Evolutionary conservation across 2,797 vertebrate species (phyloP).

Genomic region (Megalops cyprinoides): DNA sequence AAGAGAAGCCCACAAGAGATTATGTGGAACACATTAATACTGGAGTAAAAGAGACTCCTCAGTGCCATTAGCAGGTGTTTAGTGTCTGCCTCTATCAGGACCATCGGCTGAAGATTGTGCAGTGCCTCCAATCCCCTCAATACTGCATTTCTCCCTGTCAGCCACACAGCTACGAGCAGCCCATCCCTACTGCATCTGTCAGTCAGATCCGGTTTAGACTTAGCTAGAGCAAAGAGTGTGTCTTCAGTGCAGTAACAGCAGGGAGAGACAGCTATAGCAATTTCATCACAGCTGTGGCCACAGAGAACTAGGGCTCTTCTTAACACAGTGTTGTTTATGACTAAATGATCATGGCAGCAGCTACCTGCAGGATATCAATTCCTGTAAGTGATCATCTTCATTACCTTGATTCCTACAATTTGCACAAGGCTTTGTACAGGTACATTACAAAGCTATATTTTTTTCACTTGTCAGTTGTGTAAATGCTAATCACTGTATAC

Average conservation of each 20-base stretch:
- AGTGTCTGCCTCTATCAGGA: not conserved
- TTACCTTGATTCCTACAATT: not conserved
- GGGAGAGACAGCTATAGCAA: not conserved
- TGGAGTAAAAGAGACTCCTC: not conserved
- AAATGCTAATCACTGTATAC: not conserved
- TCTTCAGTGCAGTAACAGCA: not conserved
- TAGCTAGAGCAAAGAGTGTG: not conserved
- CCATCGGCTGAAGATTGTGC: not conserved
- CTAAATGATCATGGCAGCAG: no score
- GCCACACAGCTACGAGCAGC: not conserved
- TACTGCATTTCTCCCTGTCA: not conserved
- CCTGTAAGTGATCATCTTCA: no score
- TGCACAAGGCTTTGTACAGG: no score
- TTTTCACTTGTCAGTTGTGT: no score
- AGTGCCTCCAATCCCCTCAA: not conserved
- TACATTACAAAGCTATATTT: no score
- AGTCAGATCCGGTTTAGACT: not conserved
- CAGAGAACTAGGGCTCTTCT: not conserved
- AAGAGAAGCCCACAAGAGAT: not conserved
- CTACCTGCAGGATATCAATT: no score
- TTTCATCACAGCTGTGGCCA: not conserved
- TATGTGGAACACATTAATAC: not conserved
- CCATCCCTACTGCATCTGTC: not conserved
- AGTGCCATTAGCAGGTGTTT: slow-evolving; percentile 18
- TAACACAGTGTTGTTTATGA: not conserved